These are phyloP conservation scores for Drosophila barbarae DNA, from an alignment of 2,888 invertebrate species.

Conservation along the genomic window DNA sequence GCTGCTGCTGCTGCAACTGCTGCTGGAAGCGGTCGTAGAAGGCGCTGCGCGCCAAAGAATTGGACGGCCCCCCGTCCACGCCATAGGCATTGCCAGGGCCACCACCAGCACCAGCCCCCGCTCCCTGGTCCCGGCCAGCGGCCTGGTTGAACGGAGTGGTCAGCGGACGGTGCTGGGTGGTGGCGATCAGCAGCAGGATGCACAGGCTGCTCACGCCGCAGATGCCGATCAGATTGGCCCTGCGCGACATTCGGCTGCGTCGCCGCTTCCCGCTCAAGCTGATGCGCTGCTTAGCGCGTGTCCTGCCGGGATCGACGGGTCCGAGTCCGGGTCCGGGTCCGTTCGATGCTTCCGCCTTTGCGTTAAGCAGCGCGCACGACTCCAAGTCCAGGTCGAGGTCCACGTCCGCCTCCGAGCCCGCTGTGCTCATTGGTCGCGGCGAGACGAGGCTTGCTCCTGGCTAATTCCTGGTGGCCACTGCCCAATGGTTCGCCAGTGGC, in stretches of 20 bases:
- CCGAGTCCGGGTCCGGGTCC: constrained; percentile 4
- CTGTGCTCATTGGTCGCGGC: constrained; percentile 53
- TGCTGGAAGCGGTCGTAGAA: constrained; percentile 57
- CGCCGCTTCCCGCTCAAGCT: constrained; percentile 70
- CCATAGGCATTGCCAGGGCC: constrained; percentile 39
- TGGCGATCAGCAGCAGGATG: constrained; percentile 79
- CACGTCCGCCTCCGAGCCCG: constrained; percentile 42
- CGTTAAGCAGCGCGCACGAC: constrained; percentile 69
- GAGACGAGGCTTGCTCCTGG: constrained; percentile 15
- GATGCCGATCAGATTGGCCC: constrained; percentile 79
- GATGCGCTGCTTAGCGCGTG: constrained; percentile 73
- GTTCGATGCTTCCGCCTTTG: constrained; percentile 48
- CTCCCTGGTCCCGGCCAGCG: constrained; percentile 44
- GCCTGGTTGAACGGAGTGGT: constrained; percentile 65
- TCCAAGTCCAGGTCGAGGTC: constrained; percentile 42
- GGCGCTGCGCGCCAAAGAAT: constrained; percentile 52
- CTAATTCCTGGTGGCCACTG: constrained; percentile 18
- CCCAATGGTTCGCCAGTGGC: constrained; percentile 10
- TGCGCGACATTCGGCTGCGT: constrained; percentile 78
- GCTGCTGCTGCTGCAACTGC: constrained; percentile 57
- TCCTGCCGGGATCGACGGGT: constrained; percentile 51
- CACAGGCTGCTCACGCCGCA: constrained; percentile 79
- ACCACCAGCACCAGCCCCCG: constrained; percentile 25
- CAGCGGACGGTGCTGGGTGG: constrained; percentile 78
- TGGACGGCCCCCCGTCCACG: constrained; percentile 47